A percentile compares a stretch with the other conserved stretches of the same genome.
These are phyloP conservation scores for Penaeus indicus DNA, from an alignment of 1,140 invertebrate genomes.

Conservation along the genomic window DNA sequence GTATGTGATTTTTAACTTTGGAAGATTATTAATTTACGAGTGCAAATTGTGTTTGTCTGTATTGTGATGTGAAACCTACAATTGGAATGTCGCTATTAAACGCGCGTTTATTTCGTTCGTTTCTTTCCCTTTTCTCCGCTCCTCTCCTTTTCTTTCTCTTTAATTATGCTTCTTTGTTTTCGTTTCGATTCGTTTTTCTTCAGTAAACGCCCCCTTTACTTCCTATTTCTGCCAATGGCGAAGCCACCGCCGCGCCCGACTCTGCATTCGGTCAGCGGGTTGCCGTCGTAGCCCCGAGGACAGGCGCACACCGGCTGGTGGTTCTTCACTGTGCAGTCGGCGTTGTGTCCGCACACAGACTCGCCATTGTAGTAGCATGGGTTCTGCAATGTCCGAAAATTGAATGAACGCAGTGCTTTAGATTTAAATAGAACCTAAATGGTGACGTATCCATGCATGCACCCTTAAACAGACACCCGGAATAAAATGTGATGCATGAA, in stretches of 20 bases:
- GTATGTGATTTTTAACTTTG: no score
- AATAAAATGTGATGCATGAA: no score
- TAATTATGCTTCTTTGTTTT: slow-evolving; percentile 9
- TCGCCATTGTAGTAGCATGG: slow-evolving; percentile 86
- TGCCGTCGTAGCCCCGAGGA: slow-evolving; percentile 83
- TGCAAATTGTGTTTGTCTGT: no score
- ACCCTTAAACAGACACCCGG: no score
- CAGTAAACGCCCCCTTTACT: neutral
- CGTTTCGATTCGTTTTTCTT: neutral
- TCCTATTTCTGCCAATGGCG: neutral
- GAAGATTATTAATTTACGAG: no score
- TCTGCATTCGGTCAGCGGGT: slow-evolving; percentile 78
- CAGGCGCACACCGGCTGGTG: slow-evolving; percentile 86
- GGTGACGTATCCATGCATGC: no score
- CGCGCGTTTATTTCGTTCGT: no score
- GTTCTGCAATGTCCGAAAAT: slow-evolving; percentile 82
- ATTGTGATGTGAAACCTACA: no score
- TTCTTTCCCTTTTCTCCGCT: no score
- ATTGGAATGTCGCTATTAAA: no score
- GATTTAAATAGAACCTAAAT: neutral
- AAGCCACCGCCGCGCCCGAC: slow-evolving; percentile 29
- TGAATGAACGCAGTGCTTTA: slow-evolving; percentile 77
- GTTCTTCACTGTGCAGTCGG: slow-evolving; percentile 67
- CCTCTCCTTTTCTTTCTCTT: neutral
- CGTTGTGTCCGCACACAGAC: slow-evolving; percentile 71